A percentile compares a stretch with the other conserved stretches of the same genome.
Evolutionary conservation across 1,140 invertebrate genomes (phyloP).

Genomic region (Paracyclopina nana): DNA sequence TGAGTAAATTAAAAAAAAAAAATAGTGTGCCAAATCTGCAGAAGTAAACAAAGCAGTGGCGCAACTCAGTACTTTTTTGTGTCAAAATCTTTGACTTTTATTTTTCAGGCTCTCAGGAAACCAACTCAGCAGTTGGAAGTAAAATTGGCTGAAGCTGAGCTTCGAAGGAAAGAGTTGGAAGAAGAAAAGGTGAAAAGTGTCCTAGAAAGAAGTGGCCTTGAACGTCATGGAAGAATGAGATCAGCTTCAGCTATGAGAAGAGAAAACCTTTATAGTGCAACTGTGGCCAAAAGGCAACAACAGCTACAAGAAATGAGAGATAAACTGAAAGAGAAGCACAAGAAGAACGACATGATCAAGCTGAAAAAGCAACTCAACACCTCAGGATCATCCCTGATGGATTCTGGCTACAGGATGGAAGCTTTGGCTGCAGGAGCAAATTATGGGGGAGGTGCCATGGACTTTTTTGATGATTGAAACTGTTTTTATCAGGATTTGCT

Average conservation of each 20-base stretch:
- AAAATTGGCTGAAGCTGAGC: neutral
- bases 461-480: too few species aligned
- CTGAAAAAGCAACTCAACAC: conserved; percentile 4
- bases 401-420: too few species aligned
- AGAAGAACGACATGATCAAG: neutral
- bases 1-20: too few species aligned
- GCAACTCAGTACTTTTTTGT: too few species aligned
- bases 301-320: conserved; percentile 1
- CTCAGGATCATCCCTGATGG: too few species aligned
- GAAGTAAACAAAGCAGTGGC: too few species aligned
- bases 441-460: too few species aligned
- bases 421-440: too few species aligned
- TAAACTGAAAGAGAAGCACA: conserved; percentile 1
- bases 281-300: neutral
- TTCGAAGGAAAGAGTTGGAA: neutral
- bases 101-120: neutral
- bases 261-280: neutral
- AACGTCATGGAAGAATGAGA: conserved; percentile 1
- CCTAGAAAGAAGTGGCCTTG: neutral
- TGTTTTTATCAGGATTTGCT: too few species aligned
- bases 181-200: neutral
- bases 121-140: neutral
- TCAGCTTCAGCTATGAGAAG: neutral
- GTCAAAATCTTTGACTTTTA: too few species aligned
- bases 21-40: too few species aligned